Base-by-base conservation (phyloP, 2,113 vertebrate genomes). In the Hyla sarda region DNA sequence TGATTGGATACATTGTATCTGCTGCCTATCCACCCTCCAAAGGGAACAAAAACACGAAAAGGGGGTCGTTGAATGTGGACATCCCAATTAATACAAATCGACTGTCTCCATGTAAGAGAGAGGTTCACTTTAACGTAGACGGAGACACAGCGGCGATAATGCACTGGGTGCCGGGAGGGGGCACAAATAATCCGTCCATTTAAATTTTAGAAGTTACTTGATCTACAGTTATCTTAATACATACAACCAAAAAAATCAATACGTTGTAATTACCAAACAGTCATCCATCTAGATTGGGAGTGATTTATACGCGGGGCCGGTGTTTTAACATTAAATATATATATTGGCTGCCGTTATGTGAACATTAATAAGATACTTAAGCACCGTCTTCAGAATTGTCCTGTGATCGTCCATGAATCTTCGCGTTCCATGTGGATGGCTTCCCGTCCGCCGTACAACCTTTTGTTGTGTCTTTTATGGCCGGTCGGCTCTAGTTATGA, bases 281-380 rank as follows among this genome's bases (percentile, higher is more conserved):
- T 60, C 73, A 62, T 84, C 73, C 25, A 65, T 84, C 54, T 62
- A 34, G 28, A 65, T 74, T 45, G 67, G 9, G 58, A n/a, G 21
- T 76, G 83, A 84, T 84, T 65, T 76, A 84, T 73, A 72, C 65
- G 34, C 52, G 34, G 62, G 69, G 67, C 17, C 30, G 69, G 67
- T 58, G 84, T 81, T 86, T 86, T 81, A 86, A 73, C 84, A 86
- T 86, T 86, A 80, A 86, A 86, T 86, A 86, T 86, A 86, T 65
- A 80, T 81, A 47, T 32, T 16, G 47, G 50, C 34, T 45, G 47
- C 76, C 48, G 76, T 81, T 80, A 86, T 80, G 54, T 60, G 58
- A 50, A 86, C 84, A 80, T 80, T 60, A 86, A 69, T 73, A 86
- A 80, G 72, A 58, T 56, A 72, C 84, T 80, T 85, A 85, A 79